phyloP scores from a whole-genome alignment of 1,140 invertebrate genomes.

The Pseudomyrmex flavicornis region DNA sequence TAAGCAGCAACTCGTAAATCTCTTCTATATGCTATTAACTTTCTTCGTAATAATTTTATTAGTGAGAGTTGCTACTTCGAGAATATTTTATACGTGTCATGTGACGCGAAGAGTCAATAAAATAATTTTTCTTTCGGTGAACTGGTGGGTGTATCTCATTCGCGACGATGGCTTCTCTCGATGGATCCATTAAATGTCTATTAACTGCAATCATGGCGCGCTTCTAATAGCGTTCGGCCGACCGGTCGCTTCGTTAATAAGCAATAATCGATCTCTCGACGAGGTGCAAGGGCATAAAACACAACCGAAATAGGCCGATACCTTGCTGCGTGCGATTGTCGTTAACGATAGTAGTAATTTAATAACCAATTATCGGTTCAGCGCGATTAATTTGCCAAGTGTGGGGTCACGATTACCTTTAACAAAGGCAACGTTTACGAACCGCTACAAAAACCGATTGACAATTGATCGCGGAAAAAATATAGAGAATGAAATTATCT shows the following conservation, averaged over 20 bases:
- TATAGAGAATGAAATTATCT: neutral
- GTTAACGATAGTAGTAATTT: conserved; percentile 40
- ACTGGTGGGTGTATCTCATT: conserved; percentile 19
- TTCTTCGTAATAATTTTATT: neutral
- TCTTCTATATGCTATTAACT: neutral
- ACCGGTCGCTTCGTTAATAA: conserved; percentile 54
- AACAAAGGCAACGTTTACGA: neutral
- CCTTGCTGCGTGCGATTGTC: neutral
- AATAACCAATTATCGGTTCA: conserved; percentile 32
- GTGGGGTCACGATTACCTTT: neutral
- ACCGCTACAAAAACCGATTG: neutral
- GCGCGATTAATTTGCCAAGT: conserved; percentile 11
- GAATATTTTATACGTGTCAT: neutral
- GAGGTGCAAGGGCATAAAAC: conserved; percentile 39
- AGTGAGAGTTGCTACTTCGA: neutral
- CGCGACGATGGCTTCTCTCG: conserved; percentile 46
- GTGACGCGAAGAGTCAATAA: neutral
- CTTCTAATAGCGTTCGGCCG: conserved; percentile 43
- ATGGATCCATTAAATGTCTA: conserved; percentile 48
- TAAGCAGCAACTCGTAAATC: neutral
- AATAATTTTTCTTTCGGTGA: conserved; percentile 20
- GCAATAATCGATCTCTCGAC: conserved; percentile 54
- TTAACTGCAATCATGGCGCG: conserved; percentile 56
- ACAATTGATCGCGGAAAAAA: conserved; percentile 10
- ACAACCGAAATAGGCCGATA: conserved; percentile 23